A percentile compares a stretch with the other conserved stretches of the same genome.
phyloP scores from a whole-genome alignment of 2,113 vertebrate genomes.

The Tragulus kanchil region DNA sequence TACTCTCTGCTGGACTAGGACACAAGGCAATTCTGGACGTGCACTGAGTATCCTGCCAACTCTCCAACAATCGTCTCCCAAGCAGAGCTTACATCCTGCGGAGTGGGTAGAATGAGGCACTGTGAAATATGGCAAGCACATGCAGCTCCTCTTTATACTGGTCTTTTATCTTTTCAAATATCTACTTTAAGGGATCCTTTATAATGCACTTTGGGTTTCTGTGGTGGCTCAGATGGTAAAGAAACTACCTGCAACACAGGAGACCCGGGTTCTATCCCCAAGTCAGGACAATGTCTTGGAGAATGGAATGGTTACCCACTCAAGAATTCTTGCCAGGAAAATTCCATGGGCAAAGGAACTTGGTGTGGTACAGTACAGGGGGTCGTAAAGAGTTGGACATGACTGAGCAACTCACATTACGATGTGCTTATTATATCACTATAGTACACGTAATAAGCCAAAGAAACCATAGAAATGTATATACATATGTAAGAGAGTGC shows the following conservation, averaged over 20 bases:
- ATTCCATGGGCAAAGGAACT: neutral
- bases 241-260: neutral
- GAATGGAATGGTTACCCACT: neutral
- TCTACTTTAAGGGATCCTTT: neutral
- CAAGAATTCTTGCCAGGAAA: neutral
- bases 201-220: neutral
- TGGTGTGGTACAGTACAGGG: neutral
- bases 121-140: neutral
- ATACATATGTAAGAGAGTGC: neutral
- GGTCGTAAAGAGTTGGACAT: neutral
- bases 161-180: neutral
- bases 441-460: neutral
- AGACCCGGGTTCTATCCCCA: neutral
- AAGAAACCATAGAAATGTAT: neutral
- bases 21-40: neutral
- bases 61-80: neutral
- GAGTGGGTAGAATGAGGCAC: neutral
- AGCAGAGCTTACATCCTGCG: neutral
- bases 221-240: neutral
- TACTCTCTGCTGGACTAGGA: neutral
- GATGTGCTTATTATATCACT: neutral
- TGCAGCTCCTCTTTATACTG: neutral
- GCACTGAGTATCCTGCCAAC: neutral
- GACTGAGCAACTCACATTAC: neutral
- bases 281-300: neutral